Evolutionary conservation across 2,113 vertebrate genomes (phyloP).

Genomic region (Lepisosteus oculatus): DNA sequence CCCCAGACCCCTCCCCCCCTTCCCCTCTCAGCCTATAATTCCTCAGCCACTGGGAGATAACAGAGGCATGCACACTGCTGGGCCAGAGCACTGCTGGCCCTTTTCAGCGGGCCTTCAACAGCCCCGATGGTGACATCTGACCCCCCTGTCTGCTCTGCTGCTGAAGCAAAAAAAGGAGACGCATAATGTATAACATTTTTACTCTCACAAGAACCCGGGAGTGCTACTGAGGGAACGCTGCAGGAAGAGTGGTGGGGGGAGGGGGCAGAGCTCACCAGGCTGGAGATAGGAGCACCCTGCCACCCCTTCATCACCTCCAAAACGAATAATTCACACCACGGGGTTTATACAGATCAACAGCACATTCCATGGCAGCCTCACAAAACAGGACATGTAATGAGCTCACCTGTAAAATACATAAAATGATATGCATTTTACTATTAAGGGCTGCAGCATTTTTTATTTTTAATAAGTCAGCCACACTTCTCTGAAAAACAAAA

Average conservation of each 20-base stretch:
- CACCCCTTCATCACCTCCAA: conserved; percentile 13
- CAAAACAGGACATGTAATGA: no score
- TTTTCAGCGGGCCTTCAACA: conserved; percentile 1
- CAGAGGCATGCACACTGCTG: conserved; percentile 45
- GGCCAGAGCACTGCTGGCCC: conserved; percentile 14
- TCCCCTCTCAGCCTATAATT: conserved; percentile 61
- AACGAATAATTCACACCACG: conserved; percentile 9
- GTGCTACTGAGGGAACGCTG: conserved; percentile 18
- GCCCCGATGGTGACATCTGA: conserved; percentile 55
- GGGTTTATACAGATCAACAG: no score
- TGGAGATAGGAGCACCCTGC: conserved; percentile 42
- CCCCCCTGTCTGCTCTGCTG: conserved; percentile 38
- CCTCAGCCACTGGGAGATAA: conserved; percentile 63
- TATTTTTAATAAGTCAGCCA: neutral
- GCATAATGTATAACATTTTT: conserved; percentile 32
- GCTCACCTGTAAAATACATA: conserved; percentile 1
- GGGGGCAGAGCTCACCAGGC: conserved; percentile 23
- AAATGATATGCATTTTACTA: neutral
- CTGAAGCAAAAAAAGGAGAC: conserved; percentile 14
- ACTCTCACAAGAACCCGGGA: conserved; percentile 22
- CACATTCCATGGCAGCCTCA: no score
- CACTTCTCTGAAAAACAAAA: neutral
- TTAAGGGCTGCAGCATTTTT: neutral
- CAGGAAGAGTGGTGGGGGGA: conserved; percentile 30
- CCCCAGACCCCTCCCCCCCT: conserved; percentile 39